Evolutionary conservation across 2,113 vertebrate genomes (phyloP).

Genomic region (Cygnus atratus): DNA sequence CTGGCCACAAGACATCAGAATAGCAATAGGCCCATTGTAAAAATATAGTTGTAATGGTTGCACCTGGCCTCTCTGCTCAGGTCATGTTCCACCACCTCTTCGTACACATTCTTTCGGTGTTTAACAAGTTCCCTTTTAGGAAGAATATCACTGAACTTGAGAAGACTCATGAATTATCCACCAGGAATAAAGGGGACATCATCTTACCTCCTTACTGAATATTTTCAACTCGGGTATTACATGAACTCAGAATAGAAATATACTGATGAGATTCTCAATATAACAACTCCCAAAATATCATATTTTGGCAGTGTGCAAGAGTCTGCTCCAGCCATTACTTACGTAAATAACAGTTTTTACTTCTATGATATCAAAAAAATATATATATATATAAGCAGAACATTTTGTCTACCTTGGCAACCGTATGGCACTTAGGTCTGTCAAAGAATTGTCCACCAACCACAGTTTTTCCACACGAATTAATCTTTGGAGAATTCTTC

Average conservation of each 20-base stretch:
- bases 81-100: not conserved
- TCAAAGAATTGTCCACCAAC: constrained; percentile 89
- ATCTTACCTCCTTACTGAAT: not conserved
- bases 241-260: not conserved
- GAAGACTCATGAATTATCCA: not conserved
- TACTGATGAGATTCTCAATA: not conserved
- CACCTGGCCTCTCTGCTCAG: not conserved
- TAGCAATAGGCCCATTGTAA: not conserved
- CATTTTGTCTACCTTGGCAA: constrained; percentile 86
- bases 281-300: not conserved
- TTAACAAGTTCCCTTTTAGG: not conserved
- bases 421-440: constrained; percentile 87
- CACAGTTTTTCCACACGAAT: constrained; percentile 92
- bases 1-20: not conserved
- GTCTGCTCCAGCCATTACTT: not conserved
- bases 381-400: not conserved
- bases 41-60: not conserved
- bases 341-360: not conserved
- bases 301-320: not conserved
- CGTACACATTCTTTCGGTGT: not conserved
- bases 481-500: constrained; percentile 86
- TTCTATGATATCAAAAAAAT: not conserved
- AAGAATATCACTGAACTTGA: not conserved
- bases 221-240: not conserved
- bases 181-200: not conserved